Base-by-base conservation (phyloP, 2,888 invertebrate genomes). In the Tipula vernalis region DNA sequence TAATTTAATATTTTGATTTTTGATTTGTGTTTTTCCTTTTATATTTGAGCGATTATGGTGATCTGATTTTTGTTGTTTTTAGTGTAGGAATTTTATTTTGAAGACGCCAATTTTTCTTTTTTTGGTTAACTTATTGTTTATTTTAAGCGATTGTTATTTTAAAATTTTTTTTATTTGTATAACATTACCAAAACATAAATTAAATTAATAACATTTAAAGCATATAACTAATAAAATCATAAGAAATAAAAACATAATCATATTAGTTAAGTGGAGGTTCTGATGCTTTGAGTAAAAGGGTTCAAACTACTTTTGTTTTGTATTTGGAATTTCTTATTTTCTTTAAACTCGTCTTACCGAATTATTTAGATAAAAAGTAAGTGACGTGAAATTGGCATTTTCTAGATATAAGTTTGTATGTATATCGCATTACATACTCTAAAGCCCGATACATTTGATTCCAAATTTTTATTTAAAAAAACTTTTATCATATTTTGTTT, bases 61-160 rank as follows among this genome's bases (percentile, higher is more conserved):
- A 28, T 71, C 71, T 71, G 28, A 71, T 71, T 71, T 57, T 71
- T 71, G 71, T 71, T 71, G 71, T 18, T 71, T 71, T 71, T 71
- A 28, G 71, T 71, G 71, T 71, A 28, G 28, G 3, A 71, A 71
- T 71, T 71, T 28, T 71, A 28, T 71, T 71, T 71, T 71, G 71
- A 71, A 71, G 71, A 71, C 71, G 71, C 71, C 71, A 71, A 71
- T 71, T 71, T 71, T 71, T 51, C 6, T 71, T 71, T 71, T 71
- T 71, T 71, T 28, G 28, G 71, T 71, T 28, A 71, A 71, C 28
- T 71, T 71, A 71, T 71, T 71, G 28, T 28, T 71, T 71, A 71
- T 71, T 71, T 51, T 71, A 71, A 71, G 71, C 71, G 71, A 71
- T 71, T 71, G 71, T 71, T 71, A 71, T 71, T 71, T 71, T 71